Conservation (phyloP, 2,113 vertebrate genomes). For the Bubalus kerabau region DNA sequence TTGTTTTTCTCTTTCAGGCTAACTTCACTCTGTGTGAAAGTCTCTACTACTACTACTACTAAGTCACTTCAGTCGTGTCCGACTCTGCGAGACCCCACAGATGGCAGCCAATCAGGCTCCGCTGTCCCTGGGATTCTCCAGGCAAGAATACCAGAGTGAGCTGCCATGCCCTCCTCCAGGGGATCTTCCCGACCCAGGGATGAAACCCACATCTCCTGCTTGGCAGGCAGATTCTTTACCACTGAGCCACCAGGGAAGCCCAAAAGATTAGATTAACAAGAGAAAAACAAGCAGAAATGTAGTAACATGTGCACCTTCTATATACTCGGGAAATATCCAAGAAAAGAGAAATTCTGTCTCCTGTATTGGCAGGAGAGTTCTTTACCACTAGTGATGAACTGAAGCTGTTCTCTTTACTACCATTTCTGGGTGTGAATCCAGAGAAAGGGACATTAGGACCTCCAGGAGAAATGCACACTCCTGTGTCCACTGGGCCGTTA, state of each 20-base stretch:
- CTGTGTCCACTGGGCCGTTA: fast-evolving
- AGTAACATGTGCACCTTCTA: not conserved
- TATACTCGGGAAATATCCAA: not conserved
- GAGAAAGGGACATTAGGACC: not conserved
- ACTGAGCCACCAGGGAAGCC: not conserved
- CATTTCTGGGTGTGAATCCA: not conserved
- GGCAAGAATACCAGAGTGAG: not conserved
- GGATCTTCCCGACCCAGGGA: not conserved
- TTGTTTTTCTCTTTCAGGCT: fast-evolving
- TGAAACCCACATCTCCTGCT: not conserved
- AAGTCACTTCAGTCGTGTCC: too few species aligned
- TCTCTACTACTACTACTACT: not conserved
- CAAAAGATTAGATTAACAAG: not conserved
- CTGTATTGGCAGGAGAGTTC: not conserved
- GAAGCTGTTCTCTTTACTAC: not conserved
- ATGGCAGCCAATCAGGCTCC: not conserved
- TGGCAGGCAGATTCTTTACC: not conserved
- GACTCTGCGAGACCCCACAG: too few species aligned
- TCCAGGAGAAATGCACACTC: not conserved
- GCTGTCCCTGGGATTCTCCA: not conserved
- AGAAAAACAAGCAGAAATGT: not conserved
- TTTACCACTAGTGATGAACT: not conserved
- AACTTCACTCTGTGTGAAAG: not conserved
- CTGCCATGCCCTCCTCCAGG: not conserved
- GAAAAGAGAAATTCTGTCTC: not conserved